Evolutionary conservation across 2,888 invertebrate species (phyloP), one percentile per base, ranked within the genome.

Genomic region (Entomobrya proxima): DNA sequence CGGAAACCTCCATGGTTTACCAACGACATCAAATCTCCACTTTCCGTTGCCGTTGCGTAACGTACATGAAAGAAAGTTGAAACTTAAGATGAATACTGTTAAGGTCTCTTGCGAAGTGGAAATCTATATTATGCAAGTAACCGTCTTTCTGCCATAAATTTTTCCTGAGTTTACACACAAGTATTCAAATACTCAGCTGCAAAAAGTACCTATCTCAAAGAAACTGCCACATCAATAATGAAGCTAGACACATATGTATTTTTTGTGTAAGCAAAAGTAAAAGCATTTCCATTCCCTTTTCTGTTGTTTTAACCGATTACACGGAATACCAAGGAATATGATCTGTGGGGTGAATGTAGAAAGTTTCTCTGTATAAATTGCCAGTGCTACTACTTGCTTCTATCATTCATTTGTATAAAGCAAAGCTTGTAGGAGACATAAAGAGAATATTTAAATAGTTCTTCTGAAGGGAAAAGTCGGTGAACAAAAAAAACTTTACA

Each of bases 371-470:
- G 44, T 40, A 15, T 40, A 40, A 40, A 11, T 11, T 40, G 7
- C 44, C 44, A 11, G 1, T 61, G 27, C 6, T 13, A 27, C 27
- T 35, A 47, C 32, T 30, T 32, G 64, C 32, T 30, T 32, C 47
- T 79, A 78, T 72, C 40, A 77, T 80, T 78, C 85, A 75, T 67
- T 83, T 77, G 69, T 72, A 55, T 18, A 81, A 69, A 81, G 21
- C 74, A 74, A 72, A 72, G 55, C 2, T 79, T 24, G 35, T 30
- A 72, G 72, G 30, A 30, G 67, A 64, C 58, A 85, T 61, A 79
- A 79, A 85, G 85, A 85, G 79, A 85, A 85, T 85, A 79, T 78
- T 85, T 85, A 79, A 85, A 61, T 50, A 64, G 78, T 40, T 64
- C 69, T 27, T 44, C 40, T 30, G 24, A 82, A 27, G 50, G 55